Conservation (phyloP, 2,888 invertebrate species). For the Synanthedon formicaeformis region DNA sequence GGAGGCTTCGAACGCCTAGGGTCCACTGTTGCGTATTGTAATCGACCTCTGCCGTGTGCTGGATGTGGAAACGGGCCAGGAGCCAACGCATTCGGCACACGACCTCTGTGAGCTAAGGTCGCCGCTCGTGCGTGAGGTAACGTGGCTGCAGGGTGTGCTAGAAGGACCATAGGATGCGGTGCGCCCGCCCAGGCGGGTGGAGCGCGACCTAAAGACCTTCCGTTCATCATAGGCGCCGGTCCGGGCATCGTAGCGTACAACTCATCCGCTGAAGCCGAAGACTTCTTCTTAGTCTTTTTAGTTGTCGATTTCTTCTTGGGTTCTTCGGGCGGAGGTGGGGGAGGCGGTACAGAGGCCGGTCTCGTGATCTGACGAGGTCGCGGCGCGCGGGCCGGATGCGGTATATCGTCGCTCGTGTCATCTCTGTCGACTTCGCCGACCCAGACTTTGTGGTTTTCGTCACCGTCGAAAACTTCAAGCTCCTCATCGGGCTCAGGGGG, state of each 20-base stretch:
- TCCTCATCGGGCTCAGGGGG: slow-evolving; percentile 75
- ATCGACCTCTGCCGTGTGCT: slow-evolving; percentile 45
- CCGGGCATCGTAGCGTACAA: slow-evolving; percentile 69
- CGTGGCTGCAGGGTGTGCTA: slow-evolving; percentile 59
- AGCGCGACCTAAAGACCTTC: slow-evolving; percentile 54
- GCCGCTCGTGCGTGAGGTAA: slow-evolving; percentile 57
- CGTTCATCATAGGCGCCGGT: slow-evolving; percentile 56
- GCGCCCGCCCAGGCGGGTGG: slow-evolving; percentile 54
- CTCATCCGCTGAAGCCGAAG: slow-evolving; percentile 71
- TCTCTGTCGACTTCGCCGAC: slow-evolving; percentile 84
- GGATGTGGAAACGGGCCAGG: slow-evolving; percentile 52
- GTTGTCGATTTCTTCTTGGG: slow-evolving; percentile 72
- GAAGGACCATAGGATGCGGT: slow-evolving; percentile 57
- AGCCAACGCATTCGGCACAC: slow-evolving; percentile 69
- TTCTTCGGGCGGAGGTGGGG: slow-evolving; percentile 79
- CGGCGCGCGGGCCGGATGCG: slow-evolving; percentile 73
- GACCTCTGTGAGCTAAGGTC: slow-evolving; percentile 69
- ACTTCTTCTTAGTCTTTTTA: slow-evolving; percentile 69
- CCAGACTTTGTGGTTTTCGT: slow-evolving; percentile 96
- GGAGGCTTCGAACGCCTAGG: slow-evolving; percentile 74
- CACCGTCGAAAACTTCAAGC: slow-evolving; percentile 87
- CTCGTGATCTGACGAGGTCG: slow-evolving; percentile 85
- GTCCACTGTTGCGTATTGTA: slow-evolving; percentile 74
- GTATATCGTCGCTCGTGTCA: slow-evolving; percentile 77
- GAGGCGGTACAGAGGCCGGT: slow-evolving; percentile 86